phyloP scores from a whole-genome alignment of 1,140 invertebrate genomes.

The Cylas formicarius region DNA sequence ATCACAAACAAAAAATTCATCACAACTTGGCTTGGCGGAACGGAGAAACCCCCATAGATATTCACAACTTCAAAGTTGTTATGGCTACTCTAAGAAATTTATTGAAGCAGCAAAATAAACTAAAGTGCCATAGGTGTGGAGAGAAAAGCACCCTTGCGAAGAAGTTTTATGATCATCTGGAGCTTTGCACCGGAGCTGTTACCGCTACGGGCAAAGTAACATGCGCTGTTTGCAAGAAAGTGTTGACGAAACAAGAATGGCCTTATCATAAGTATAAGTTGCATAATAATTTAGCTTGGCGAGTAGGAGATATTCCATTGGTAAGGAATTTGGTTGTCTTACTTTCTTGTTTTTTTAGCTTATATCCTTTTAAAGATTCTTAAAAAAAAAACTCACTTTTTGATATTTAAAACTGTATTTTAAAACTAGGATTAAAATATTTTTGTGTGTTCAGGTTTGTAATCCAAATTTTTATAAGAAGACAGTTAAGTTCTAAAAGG shows the following conservation, averaged over 20 bases:
- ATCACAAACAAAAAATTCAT: constrained; percentile 15
- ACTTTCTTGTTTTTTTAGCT: background rate
- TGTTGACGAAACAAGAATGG: constrained; percentile 27
- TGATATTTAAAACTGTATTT: no score
- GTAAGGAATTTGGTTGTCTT: constrained; percentile 17
- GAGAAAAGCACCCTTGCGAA: background rate
- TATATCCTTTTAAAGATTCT: no score
- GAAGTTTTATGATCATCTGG: constrained; percentile 14
- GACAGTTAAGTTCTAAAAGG: no score
- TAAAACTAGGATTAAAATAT: no score
- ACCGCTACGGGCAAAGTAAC: constrained; percentile 13
- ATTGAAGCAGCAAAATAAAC: constrained; percentile 7
- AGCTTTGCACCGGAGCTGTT: constrained; percentile 14
- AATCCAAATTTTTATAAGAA: no score
- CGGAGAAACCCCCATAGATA: constrained; percentile 9
- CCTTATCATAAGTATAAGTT: constrained; percentile 26
- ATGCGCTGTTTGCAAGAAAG: constrained; percentile 32
- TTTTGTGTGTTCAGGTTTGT: no score
- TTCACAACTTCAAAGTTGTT: constrained; percentile 4
- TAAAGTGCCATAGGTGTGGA: constrained; percentile 17
- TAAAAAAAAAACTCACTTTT: no score
- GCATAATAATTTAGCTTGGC: constrained; percentile 37
- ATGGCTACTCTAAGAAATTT: constrained; percentile 14
- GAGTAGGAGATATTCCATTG: constrained; percentile 28
- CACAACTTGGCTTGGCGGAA: constrained; percentile 18